Conservation (phyloP, 1,140 invertebrate species). For the Calycopis cecrops region DNA sequence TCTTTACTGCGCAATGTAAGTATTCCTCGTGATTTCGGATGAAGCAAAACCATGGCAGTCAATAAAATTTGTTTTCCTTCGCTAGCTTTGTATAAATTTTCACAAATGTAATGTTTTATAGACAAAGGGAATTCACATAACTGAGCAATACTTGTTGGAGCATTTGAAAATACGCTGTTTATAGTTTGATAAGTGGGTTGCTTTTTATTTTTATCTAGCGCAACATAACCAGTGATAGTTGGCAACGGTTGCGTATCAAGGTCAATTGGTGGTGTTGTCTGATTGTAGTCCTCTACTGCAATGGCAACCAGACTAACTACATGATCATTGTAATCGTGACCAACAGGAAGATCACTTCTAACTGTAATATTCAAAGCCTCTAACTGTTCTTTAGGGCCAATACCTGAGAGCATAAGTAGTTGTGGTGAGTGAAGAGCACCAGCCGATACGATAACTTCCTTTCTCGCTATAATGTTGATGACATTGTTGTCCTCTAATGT, state of each 20-base stretch:
- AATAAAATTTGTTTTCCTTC: slow-evolving; percentile 20
- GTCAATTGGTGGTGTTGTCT: background rate
- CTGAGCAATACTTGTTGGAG: slow-evolving; percentile 13
- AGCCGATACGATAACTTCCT: slow-evolving; percentile 79
- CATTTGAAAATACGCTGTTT: slow-evolving; percentile 19
- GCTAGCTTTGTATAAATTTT: slow-evolving; percentile 18
- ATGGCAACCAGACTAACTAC: slow-evolving; percentile 43
- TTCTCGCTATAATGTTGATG: slow-evolving; percentile 65
- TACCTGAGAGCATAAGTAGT: slow-evolving; percentile 80
- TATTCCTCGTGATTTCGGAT: slow-evolving; percentile 30
- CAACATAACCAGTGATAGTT: slow-evolving; percentile 26
- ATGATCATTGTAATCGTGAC: slow-evolving; percentile 83
- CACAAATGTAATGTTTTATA: slow-evolving; percentile 22
- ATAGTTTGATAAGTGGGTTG: slow-evolving; percentile 28
- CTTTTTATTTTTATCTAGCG: slow-evolving; percentile 19
- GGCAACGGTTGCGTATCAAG: slow-evolving; percentile 11
- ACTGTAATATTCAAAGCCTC: slow-evolving; percentile 76
- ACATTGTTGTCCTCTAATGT: slow-evolving; percentile 59
- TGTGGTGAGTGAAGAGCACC: slow-evolving; percentile 79
- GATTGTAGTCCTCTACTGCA: background rate
- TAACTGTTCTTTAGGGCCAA: slow-evolving; percentile 78
- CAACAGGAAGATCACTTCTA: slow-evolving; percentile 80
- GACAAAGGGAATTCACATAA: slow-evolving; percentile 21
- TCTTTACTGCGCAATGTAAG: slow-evolving; percentile 25
- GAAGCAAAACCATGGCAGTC: slow-evolving; percentile 11